Evolutionary conservation across 2,113 vertebrate species (phyloP), one percentile per base, ranked within the genome.

Genomic region (Oncorhynchus mykiss): DNA sequence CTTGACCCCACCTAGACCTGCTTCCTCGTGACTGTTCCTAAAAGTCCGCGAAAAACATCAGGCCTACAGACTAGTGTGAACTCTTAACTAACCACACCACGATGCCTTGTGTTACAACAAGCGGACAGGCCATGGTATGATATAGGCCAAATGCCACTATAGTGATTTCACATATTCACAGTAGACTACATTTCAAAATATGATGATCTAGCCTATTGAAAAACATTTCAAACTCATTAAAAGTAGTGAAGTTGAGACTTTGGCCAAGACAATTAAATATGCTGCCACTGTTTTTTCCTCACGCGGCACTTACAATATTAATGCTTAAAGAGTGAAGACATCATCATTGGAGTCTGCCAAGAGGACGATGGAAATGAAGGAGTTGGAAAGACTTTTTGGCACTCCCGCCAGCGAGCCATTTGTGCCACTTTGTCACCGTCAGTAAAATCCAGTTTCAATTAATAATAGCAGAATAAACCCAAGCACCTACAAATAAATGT

Each of bases 261-360:
- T 71, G 77, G 78, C 86, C 86, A 90, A 89, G 80, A 80, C 74
- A 70, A 89, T 87, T 87, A 86, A 82, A 86, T 78, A 86, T 73
- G 80, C 81, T 54, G 71, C 80, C 66, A 62, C 71, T 75, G 74
- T 39, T 64, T 78, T 67, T 69, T 24, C n/a, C 75, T 87, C 84
- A 72, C 8, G 74, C 70, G 80, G 75, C 80, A 74, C 79, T 85
- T 86, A 80, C 86, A 85, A 88, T 86, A 88, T 85, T 77, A 87
- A 88, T 80, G 78, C 68, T 82, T 76, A 67, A 85, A 84, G 70
- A 82, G 72, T 72, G 72, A 73, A 79, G 75, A 80, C 84, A 87
- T 76, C 84, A 87, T 76, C 27, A 78, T 74, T 12, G 45, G 51
- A 70, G 77, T 78, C 71, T 85, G 84, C 89, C 88, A 90, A 83